These are phyloP conservation scores for Sebastes hopkinsi DNA, from an alignment of 2,797 vertebrate genomes.

Conservation along the genomic window DNA sequence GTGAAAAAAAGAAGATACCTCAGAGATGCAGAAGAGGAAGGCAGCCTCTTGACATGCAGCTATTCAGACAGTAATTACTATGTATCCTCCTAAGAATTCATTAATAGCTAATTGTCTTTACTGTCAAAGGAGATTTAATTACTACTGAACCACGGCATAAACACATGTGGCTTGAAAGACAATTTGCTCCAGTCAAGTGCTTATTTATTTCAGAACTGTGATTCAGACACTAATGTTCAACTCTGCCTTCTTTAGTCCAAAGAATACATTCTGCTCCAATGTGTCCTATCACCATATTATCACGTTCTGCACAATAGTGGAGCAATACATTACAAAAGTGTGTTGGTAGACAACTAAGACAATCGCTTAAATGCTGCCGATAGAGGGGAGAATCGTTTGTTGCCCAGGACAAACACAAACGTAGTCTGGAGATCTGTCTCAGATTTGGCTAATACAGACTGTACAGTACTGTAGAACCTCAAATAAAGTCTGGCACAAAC, in stretches of 20 bases:
- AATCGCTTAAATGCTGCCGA: neutral
- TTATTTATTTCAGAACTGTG: neutral
- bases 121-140: slow-evolving; percentile 4
- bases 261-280: neutral
- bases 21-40: neutral
- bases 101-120: slow-evolving; percentile 7
- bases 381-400: neutral
- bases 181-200: neutral
- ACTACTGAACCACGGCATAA: neutral
- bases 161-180: neutral
- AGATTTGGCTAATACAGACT: neutral
- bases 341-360: neutral
- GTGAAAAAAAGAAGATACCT: neutral
- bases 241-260: neutral
- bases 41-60: neutral
- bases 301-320: neutral
- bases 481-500: neutral
- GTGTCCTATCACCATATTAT: neutral
- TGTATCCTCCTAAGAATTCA: neutral
- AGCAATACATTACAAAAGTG: neutral
- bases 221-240: neutral
- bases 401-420: neutral
- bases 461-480: neutral
- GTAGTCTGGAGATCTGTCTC: neutral
- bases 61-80: neutral